Percentiles rank a stretch among this genome's conserved stretches.
Conservation (phyloP, 2,888 invertebrate genomes). For the Drosophila vallismaia region DNA sequence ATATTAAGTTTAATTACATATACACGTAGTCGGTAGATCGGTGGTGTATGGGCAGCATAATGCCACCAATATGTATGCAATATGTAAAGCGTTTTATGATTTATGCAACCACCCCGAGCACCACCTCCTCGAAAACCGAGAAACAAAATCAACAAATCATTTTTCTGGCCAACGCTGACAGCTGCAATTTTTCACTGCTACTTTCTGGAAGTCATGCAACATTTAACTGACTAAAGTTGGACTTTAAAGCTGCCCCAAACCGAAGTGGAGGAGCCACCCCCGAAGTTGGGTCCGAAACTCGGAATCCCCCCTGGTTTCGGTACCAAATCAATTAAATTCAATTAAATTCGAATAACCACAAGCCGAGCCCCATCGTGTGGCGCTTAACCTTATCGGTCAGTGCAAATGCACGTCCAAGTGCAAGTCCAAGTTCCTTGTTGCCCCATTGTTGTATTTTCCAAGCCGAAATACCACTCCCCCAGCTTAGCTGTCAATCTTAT, state of each 20-base stretch:
- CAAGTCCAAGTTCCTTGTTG: not conserved
- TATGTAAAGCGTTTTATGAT: slow-evolving; percentile 62
- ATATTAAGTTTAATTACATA: slow-evolving; percentile 52
- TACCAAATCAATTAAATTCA: slow-evolving; percentile 76
- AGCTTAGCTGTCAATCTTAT: slow-evolving; percentile 71
- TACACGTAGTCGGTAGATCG: not conserved
- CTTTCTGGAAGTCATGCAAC: slow-evolving; percentile 59
- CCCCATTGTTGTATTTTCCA: slow-evolving; percentile 45
- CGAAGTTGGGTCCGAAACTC: too few relatives aligned
- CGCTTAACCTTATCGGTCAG: slow-evolving; percentile 59
- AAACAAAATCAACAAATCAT: slow-evolving; percentile 64
- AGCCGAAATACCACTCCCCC: slow-evolving; percentile 9
- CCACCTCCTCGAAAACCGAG: slow-evolving; percentile 2
- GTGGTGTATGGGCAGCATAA: slow-evolving; percentile 5
- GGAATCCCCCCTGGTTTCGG: not conserved
- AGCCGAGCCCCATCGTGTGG: slow-evolving; percentile 48
- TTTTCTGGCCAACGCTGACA: slow-evolving; percentile 65
- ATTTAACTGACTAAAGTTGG: slow-evolving; percentile 36
- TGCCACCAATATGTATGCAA: slow-evolving; percentile 40
- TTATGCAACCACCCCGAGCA: slow-evolving; percentile 49
- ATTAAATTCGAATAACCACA: slow-evolving; percentile 73
- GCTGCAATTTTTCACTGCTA: slow-evolving; percentile 68
- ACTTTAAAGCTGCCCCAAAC: slow-evolving; percentile 42
- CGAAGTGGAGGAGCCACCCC: slow-evolving; percentile 35
- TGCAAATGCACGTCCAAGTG: slow-evolving; percentile 37